Evolutionary conservation across 2,888 invertebrate genomes (phyloP).

Genomic region (Calameuta idolon): DNA sequence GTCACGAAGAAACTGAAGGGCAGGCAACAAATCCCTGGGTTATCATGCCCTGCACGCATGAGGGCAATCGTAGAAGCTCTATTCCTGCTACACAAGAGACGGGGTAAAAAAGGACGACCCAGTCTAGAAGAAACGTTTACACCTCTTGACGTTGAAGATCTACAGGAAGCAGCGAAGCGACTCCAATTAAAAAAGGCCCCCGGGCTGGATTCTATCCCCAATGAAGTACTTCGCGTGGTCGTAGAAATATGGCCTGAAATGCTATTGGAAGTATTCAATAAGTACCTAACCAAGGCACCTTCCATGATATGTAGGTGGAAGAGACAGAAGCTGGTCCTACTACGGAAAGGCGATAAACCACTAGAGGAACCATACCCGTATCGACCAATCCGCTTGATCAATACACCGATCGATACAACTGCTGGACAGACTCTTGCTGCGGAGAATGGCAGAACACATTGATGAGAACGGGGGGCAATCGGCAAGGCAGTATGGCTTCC

Average conservation of each 20-base stretch:
- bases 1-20: slow-evolving; percentile 15
- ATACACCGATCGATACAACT: too few species aligned
- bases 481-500: slow-evolving; percentile 15
- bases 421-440: too few species aligned
- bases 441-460: too few species aligned
- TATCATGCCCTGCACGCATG: slow-evolving; percentile 1
- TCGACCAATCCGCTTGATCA: too few species aligned
- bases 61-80: slow-evolving; percentile 9
- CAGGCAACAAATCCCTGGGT: background rate
- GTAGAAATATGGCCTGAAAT: slow-evolving; percentile 8
- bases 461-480: slow-evolving; percentile 12
- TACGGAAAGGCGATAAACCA: too few species aligned
- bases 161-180: background rate
- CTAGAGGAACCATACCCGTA: too few species aligned
- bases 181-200: slow-evolving; percentile 11
- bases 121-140: too few species aligned
- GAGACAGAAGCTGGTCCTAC: too few species aligned
- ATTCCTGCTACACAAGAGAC: slow-evolving; percentile 7
- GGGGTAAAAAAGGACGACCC: too few species aligned
- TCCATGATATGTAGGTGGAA: too few species aligned
- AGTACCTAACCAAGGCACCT: too few species aligned
- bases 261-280: too few species aligned
- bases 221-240: slow-evolving; percentile 18
- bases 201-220: slow-evolving; percentile 15
- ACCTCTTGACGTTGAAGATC: background rate